Percentiles rank a stretch among this genome's conserved stretches.
These are phyloP conservation scores for Nemapogon koenigi DNA, from an alignment of 2,888 invertebrate genomes.

Conservation along the genomic window DNA sequence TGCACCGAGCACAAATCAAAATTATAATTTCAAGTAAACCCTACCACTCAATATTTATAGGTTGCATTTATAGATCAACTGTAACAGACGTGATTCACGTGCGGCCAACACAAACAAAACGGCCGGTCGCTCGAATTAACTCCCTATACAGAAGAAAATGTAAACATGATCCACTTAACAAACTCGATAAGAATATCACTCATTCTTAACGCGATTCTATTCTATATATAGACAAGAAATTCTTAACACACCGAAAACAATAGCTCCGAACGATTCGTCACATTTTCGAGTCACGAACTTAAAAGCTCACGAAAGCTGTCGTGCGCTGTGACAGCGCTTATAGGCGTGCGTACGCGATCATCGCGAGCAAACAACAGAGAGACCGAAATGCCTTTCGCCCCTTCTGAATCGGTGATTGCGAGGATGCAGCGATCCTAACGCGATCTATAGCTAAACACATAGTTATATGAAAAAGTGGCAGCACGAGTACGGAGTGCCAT, in stretches of 20 bases:
- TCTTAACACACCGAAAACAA: constrained; percentile 44
- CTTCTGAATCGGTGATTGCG: constrained; percentile 59
- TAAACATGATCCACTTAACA: constrained; percentile 44
- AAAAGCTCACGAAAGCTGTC: constrained; percentile 4
- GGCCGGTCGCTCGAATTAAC: constrained; percentile 35
- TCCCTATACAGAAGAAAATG: constrained; percentile 37
- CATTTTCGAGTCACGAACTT: constrained; percentile 17
- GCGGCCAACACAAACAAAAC: constrained; percentile 39
- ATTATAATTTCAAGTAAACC: too few relatives aligned
- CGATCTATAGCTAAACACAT: not conserved
- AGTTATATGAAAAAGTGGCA: constrained; percentile 44
- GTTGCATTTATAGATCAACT: too few relatives aligned
- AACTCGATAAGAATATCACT: constrained; percentile 22
- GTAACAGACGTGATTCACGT: constrained; percentile 19
- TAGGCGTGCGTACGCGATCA: constrained; percentile 49
- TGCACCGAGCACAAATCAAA: too few relatives aligned
- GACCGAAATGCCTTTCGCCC: constrained; percentile 47
- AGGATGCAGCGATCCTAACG: constrained; percentile 35
- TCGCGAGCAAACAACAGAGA: constrained; percentile 51
- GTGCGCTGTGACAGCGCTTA: constrained; percentile 4
- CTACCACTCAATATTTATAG: too few relatives aligned
- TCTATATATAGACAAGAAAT: not conserved
- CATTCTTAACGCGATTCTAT: not conserved
- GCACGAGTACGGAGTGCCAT: constrained; percentile 51
- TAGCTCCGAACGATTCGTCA: constrained; percentile 44